A percentile compares a stretch with the other conserved stretches of the same genome.
phyloP scores from a whole-genome alignment of 2,797 vertebrate genomes.

The Coendou prehensilis region DNA sequence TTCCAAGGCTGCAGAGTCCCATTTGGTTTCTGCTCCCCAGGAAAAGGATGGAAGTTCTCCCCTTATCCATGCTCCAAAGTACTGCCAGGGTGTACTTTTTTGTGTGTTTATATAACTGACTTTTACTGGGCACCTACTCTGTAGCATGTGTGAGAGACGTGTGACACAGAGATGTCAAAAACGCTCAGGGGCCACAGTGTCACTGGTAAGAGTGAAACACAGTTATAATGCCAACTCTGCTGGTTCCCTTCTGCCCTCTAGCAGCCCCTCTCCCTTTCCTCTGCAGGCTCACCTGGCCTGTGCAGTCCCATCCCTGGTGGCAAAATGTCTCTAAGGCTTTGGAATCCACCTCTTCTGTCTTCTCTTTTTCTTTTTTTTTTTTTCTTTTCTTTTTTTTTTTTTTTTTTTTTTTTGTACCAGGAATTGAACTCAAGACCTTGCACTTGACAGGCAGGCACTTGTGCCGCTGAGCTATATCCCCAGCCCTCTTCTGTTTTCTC shows the following conservation, averaged over 20 bases:
- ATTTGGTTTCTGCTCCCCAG: background rate
- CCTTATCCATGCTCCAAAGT: background rate
- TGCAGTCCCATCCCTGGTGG: background rate
- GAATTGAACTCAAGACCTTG: no score
- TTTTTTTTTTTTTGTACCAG: no score
- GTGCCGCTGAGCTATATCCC: no score
- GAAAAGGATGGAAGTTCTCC: background rate
- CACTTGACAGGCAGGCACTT: no score
- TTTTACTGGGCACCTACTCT: background rate
- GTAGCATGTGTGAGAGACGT: no score
- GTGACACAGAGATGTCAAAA: background rate
- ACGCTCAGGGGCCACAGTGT: background rate
- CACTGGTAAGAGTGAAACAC: background rate
- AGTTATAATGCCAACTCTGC: background rate
- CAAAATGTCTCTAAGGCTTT: background rate
- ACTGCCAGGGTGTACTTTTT: background rate
- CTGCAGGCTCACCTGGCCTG: background rate
- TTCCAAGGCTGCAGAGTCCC: background rate
- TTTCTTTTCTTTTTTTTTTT: no score
- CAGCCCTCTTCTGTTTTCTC: background rate
- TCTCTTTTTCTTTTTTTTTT: no score
- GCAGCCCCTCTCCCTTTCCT: background rate
- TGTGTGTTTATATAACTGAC: background rate
- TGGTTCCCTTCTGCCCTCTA: background rate
- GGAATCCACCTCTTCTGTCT: no score